Conservation (phyloP, 2,888 invertebrate species). For the Rhogogaster chlorosoma region DNA sequence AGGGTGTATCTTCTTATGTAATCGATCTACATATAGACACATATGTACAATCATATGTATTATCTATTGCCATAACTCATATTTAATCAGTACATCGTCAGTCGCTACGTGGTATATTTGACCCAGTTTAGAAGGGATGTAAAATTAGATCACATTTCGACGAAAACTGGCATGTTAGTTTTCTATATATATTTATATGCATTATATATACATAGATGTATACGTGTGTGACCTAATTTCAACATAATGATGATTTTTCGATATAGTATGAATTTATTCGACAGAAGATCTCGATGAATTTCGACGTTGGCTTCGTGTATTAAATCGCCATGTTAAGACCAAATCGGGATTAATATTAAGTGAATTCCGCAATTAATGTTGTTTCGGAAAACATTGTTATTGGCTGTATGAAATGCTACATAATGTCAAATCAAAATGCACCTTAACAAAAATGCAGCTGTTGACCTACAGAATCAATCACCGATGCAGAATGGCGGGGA, state of each 20-base stretch:
- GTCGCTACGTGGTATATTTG: neutral
- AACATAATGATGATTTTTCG: conserved; percentile 1
- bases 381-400: neutral
- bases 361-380: neutral
- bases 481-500: conserved; percentile 90
- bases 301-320: conserved; percentile 4
- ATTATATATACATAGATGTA: neutral
- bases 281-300: neutral
- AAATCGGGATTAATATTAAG: neutral
- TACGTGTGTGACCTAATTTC: neutral
- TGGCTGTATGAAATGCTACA: neutral
- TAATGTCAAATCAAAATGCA: conserved; percentile 50
- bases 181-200: conserved; percentile 3
- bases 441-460: conserved; percentile 82
- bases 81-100: neutral
- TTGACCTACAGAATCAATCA: conserved; percentile 90
- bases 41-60: neutral
- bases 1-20: neutral
- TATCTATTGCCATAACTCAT: neutral
- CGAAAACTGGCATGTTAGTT: conserved; percentile 12
- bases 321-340: neutral
- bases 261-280: neutral
- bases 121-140: neutral
- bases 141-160: conserved; percentile 11
- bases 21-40: neutral